Conservation (phyloP, 2,797 vertebrate species). For the Microctenopoma lineatum region DNA sequence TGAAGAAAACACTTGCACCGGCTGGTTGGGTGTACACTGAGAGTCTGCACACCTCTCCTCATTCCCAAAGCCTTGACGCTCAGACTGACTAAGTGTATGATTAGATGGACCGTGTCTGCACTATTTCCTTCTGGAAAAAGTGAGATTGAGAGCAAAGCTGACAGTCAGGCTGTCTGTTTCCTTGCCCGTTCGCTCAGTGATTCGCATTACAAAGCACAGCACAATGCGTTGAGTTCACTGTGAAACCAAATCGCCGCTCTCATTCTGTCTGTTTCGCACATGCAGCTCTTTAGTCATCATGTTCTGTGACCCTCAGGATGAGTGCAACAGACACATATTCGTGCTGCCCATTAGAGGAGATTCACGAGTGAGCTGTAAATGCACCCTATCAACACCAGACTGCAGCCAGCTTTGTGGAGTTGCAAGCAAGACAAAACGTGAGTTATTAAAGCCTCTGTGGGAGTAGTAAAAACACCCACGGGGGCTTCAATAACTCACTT, state of each 20-base stretch:
- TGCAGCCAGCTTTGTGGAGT: slow-evolving; percentile 50
- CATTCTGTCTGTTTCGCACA: slow-evolving; percentile 67
- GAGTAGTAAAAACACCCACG: slow-evolving; percentile 57
- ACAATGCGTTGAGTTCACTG: slow-evolving; percentile 64
- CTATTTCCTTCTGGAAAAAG: slow-evolving; percentile 77
- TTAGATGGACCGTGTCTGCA: slow-evolving; percentile 68
- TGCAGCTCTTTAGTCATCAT: slow-evolving; percentile 51
- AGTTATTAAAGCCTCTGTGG: slow-evolving; percentile 21
- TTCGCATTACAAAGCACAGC: slow-evolving; percentile 70
- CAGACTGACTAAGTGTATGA: slow-evolving; percentile 63
- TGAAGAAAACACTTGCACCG: slow-evolving; percentile 63
- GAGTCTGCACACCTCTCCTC: slow-evolving; percentile 63
- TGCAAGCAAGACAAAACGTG: slow-evolving; percentile 17
- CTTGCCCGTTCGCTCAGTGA: slow-evolving; percentile 59
- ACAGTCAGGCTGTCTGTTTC: slow-evolving; percentile 71
- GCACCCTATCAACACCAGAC: slow-evolving; percentile 39
- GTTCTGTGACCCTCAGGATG: slow-evolving; percentile 41
- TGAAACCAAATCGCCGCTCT: slow-evolving; percentile 62
- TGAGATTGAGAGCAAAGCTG: slow-evolving; percentile 67
- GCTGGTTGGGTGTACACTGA: slow-evolving; percentile 49
- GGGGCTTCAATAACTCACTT: slow-evolving; percentile 59
- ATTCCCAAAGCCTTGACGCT: slow-evolving; percentile 33
- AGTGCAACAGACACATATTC: slow-evolving; percentile 43
- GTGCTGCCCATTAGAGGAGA: slow-evolving; percentile 30
- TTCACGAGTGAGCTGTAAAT: slow-evolving; percentile 36